Evolutionary conservation across 1,140 invertebrate genomes (phyloP), one percentile per base, ranked within the genome.

Genomic region (Platorchestia sp.): DNA sequence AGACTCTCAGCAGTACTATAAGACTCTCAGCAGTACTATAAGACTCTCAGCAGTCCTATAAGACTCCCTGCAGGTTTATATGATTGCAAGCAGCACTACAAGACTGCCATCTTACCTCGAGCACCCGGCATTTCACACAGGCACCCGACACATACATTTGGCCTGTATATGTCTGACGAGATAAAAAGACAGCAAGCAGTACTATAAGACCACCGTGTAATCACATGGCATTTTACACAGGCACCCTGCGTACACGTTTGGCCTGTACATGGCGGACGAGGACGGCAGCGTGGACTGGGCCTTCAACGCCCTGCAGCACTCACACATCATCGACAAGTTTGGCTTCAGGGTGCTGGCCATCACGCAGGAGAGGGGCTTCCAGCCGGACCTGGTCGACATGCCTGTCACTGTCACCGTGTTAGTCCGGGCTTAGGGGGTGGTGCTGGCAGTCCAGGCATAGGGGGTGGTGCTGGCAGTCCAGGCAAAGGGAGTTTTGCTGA

Each of bases 351-450:
- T 93, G 91, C 40, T 93, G 91, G 91, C 91, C 36, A 40, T 93
- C 7, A 10, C 91, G 7, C 43, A 47, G 40, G 91, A 93, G 91
- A n/a, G 36, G 36, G 41, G 27, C 44, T 36, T 36, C 3, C 3
- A 45, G 7, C n/a, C 41, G 0, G 19, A 93, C 7, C 14, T 47
- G 14, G 6, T 44, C 10, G 91, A 93, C 40, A 16, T 7, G 27
- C 91, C 91, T 47, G 91, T 93, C 91, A 93, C 91, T 10, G 91
- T 93, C 44, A 93, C 91, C 14, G 91, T 93, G 91, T 93, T 45
- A 47, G 91, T 93, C 6, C 14, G 22, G 5, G 7, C 7, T 87
- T 7, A 6, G 7, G 10, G 5, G 86, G 36, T 40, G 7, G 10
- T 36, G 40, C 86, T 87, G 86, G 36, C 86, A 51, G 47, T 51